Percentiles rank a stretch among this genome's conserved stretches.
Conservation (phyloP, 2,888 invertebrate genomes). For the Laspeyria flexula region DNA sequence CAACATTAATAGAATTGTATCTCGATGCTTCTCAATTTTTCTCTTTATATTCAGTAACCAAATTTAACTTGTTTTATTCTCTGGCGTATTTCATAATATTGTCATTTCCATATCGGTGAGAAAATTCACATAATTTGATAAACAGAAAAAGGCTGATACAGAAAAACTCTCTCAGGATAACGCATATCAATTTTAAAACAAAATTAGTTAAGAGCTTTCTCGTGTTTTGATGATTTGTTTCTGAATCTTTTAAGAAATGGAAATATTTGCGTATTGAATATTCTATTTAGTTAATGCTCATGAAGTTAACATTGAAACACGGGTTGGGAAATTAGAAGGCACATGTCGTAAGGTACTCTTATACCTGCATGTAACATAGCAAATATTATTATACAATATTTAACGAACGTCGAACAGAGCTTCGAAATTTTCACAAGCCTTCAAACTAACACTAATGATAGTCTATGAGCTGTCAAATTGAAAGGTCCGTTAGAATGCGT, state of each 20-base stretch:
- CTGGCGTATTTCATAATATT: slow-evolving; percentile 16
- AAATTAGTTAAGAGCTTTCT: slow-evolving; percentile 43
- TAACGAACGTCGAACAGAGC: too few species aligned
- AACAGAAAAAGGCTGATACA: slow-evolving; percentile 8
- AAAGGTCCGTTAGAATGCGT: too few species aligned
- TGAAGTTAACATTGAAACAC: not conserved
- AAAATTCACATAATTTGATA: slow-evolving; percentile 12
- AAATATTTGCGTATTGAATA: slow-evolving; percentile 38
- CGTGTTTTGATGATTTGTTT: slow-evolving; percentile 31
- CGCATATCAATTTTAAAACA: slow-evolving; percentile 36
- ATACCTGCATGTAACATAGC: too few species aligned
- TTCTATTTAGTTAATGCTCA: slow-evolving; percentile 26
- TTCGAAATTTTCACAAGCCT: too few species aligned
- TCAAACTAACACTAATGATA: too few species aligned
- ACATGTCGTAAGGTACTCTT: too few species aligned
- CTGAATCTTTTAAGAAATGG: slow-evolving; percentile 28
- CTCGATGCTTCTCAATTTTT: not conserved
- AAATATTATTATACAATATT: too few species aligned
- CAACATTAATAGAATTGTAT: not conserved
- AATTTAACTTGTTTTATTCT: slow-evolving; percentile 10
- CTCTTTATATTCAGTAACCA: not conserved
- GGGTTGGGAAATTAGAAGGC: not conserved
- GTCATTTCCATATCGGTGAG: not conserved
- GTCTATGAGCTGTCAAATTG: too few species aligned
- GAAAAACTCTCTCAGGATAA: slow-evolving; percentile 17